Percentiles rank a stretch among this genome's conserved stretches.
Conservation (phyloP, 2,113 vertebrate genomes). For the Trichechus manatus region DNA sequence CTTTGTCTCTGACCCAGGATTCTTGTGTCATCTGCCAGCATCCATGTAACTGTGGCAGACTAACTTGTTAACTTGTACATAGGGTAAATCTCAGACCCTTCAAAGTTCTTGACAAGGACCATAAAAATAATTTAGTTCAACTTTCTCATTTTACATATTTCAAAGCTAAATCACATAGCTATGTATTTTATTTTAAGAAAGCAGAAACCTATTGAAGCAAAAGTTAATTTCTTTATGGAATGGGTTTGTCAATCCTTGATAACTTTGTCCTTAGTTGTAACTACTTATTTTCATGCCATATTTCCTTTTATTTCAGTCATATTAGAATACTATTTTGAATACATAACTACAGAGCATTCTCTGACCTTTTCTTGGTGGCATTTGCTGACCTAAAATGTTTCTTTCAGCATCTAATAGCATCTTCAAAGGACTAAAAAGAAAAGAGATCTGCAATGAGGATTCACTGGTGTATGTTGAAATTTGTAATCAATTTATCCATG, state of each 20-base stretch:
- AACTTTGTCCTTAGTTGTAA: slow-evolving; percentile 32
- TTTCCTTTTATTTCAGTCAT: slow-evolving; percentile 35
- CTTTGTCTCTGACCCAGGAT: neutral
- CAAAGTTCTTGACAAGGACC: slow-evolving; percentile 6
- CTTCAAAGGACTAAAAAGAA: slow-evolving; percentile 54
- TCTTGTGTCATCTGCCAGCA: slow-evolving; percentile 11
- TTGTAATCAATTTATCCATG: slow-evolving; percentile 63
- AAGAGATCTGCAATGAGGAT: slow-evolving; percentile 33
- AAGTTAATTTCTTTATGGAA: slow-evolving; percentile 30
- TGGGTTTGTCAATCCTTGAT: slow-evolving; percentile 28
- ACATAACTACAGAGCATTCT: slow-evolving; percentile 2
- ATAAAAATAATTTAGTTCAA: slow-evolving; percentile 39
- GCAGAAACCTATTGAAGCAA: slow-evolving; percentile 24
- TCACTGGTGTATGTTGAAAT: neutral
- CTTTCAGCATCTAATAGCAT: neutral
- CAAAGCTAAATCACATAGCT: slow-evolving; percentile 44
- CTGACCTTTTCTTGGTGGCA: slow-evolving; percentile 53
- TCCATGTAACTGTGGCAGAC: neutral
- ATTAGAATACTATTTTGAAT: slow-evolving; percentile 38
- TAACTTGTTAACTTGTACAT: slow-evolving; percentile 44
- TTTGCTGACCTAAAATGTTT: slow-evolving; percentile 36
- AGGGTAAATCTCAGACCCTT: neutral
- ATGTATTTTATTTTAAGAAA: slow-evolving; percentile 60
- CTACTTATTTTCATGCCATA: slow-evolving; percentile 19
- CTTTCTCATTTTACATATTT: slow-evolving; percentile 43